Percentiles rank a stretch among this genome's conserved stretches.
These are phyloP conservation scores for Cephus pygmeus DNA, from an alignment of 2,888 invertebrate species.

Conservation along the genomic window DNA sequence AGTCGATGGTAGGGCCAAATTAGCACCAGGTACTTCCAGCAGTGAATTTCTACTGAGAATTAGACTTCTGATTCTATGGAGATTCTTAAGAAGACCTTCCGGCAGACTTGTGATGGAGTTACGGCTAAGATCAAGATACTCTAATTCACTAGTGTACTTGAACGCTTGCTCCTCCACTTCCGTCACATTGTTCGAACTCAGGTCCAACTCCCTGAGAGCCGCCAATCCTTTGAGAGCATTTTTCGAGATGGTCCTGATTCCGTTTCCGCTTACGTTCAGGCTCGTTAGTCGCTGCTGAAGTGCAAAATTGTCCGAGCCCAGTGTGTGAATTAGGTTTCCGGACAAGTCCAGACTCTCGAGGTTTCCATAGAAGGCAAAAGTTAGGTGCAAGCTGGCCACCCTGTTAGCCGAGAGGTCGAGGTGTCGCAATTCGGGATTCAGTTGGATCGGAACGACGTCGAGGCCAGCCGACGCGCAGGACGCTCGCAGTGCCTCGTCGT, in stretches of 20 bases:
- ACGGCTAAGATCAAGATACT: constrained; percentile 79
- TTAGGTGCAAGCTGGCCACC: constrained; percentile 81
- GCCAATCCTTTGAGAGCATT: constrained; percentile 81
- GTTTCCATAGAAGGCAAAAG: constrained; percentile 83
- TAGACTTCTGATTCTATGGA: constrained; percentile 77
- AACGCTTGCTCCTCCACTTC: constrained; percentile 81
- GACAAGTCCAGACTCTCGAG: constrained; percentile 85
- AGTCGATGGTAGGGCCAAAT: constrained; percentile 74
- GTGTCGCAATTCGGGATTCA: constrained; percentile 86
- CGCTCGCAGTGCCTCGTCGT: constrained; percentile 80
- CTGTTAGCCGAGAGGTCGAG: constrained; percentile 88
- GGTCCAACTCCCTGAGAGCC: constrained; percentile 75
- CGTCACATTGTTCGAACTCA: constrained; percentile 83
- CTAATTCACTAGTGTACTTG: constrained; percentile 79
- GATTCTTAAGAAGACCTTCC: constrained; percentile 76
- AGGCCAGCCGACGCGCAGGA: constrained; percentile 83
- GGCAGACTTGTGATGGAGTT: constrained; percentile 82
- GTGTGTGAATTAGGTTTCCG: constrained; percentile 80
- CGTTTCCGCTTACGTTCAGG: constrained; percentile 83
- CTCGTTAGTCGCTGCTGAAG: constrained; percentile 79
- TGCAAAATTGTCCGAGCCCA: constrained; percentile 86
- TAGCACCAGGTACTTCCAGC: constrained; percentile 79
- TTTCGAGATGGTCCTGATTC: constrained; percentile 77
- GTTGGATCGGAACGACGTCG: constrained; percentile 87
- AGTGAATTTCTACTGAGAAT: constrained; percentile 83